A percentile compares a stretch with the other conserved stretches of the same genome.
phyloP scores from a whole-genome alignment of 1,140 invertebrate species.

The Sminthurides bifidus region DNA sequence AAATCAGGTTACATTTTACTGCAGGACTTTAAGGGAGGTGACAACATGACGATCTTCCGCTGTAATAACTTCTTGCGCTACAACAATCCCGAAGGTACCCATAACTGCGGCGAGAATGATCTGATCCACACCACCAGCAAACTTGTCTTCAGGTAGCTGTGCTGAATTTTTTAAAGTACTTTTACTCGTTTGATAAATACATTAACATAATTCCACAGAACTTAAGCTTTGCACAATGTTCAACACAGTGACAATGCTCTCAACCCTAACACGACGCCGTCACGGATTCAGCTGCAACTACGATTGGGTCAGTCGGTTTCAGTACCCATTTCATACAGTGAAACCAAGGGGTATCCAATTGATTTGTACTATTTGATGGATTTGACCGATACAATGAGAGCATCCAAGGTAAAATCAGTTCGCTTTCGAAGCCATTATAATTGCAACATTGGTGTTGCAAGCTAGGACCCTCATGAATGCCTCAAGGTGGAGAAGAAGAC shows the following conservation, averaged over 20 bases:
- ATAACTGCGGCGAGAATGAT: slow-evolving; percentile 7
- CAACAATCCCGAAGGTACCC: no score
- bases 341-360: slow-evolving; percentile 40
- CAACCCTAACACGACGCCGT: slow-evolving; percentile 4
- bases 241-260: background rate
- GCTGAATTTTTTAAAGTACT: background rate
- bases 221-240: background rate
- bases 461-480: background rate
- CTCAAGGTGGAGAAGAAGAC: background rate
- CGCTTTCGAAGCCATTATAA: slow-evolving; percentile 24
- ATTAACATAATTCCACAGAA: background rate
- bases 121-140: background rate
- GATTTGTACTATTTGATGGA: slow-evolving; percentile 58
- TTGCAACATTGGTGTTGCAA: background rate
- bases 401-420: slow-evolving; percentile 40
- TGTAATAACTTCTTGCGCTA: no score
- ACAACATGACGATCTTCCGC: background rate
- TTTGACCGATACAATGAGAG: slow-evolving; percentile 51
- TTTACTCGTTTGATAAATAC: background rate
- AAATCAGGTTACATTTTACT: background rate
- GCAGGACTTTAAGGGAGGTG: slow-evolving; percentile 7
- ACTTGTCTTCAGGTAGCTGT: background rate
- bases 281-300: slow-evolving; percentile 2
- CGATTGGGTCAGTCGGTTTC: slow-evolving; percentile 11
- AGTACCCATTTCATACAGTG: slow-evolving; percentile 14